These are phyloP conservation scores for Hydropsyche betteni DNA, from an alignment of 2,888 invertebrate genomes.

Conservation along the genomic window DNA sequence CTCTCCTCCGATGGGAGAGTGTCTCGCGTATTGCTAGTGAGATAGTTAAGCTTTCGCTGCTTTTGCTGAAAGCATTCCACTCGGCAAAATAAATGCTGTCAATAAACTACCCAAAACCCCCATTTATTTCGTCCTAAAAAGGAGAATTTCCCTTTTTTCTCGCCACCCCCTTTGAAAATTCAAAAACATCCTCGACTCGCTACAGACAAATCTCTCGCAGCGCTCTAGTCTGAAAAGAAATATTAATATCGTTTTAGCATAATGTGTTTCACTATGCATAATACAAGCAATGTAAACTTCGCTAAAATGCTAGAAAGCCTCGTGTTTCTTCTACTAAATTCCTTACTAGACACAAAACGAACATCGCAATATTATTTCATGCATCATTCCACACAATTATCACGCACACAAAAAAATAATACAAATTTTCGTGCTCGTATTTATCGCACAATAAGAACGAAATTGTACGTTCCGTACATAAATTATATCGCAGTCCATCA, in stretches of 20 bases:
- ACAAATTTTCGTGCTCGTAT: too few species aligned
- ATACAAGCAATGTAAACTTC: too few species aligned
- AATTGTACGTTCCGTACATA: constrained; percentile 12
- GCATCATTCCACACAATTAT: too few species aligned
- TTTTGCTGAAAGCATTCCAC: constrained; percentile 24
- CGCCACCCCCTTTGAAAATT: neutral
- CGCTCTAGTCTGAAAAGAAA: too few species aligned
- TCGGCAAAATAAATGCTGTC: constrained; percentile 19
- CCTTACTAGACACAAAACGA: too few species aligned
- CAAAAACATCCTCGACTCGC: constrained; percentile 1
- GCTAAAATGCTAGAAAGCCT: too few species aligned
- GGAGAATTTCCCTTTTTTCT: constrained; percentile 8
- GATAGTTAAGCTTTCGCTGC: constrained; percentile 24
- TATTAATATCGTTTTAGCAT: too few species aligned
- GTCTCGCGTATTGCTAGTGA: constrained; percentile 21
- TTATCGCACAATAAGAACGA: neutral
- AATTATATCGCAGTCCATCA: constrained; percentile 9
- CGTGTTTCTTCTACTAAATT: too few species aligned
- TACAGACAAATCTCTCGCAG: too few species aligned
- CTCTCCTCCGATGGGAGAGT: neutral
- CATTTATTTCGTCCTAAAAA: constrained; percentile 13
- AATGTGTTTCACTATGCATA: too few species aligned
- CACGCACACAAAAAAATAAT: too few species aligned
- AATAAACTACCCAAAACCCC: constrained; percentile 23
- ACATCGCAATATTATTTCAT: too few species aligned